Evolutionary conservation across 1,140 invertebrate species (phyloP), one percentile per base, ranked within the genome.

Genomic region (Euglossa dilemma): DNA sequence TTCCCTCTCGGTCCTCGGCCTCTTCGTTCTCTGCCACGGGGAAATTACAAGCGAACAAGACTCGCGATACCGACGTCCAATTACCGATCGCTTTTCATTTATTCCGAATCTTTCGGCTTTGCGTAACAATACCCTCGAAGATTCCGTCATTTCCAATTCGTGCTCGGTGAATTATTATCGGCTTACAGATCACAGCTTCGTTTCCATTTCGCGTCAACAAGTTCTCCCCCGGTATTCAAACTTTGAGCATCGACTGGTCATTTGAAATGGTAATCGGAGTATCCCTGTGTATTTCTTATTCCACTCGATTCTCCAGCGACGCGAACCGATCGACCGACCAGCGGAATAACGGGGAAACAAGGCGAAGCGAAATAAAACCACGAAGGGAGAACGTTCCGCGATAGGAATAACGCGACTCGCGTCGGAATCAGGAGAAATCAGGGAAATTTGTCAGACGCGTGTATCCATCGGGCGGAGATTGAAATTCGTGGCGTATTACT

Each of bases 41-140:
- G 52, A 74, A 59, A 74, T 73, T 57, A 18, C 36, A 57, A 56
- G 45, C 20, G 43, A 71, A 74, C 45, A 23, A 25, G 28, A 9
- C 12, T 54, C 16, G 23, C 18, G 59, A n/a, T 20, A n/a, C 36
- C 6, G 11, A 61, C 36, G 7, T 57, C 14, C 18, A 74, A 59
- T 74, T 74, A 59, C 36, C 6, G 23, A 59, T 73, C 36, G 43
- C 12, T 43, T 45, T 45, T 36, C 20, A 57, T 57, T 73, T 50
- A 57, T 56, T 25, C n/a, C 6, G 2, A n/a, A 43, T 12, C 70
- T 23, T 72, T 20, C 2, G 11, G 8, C n/a, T 52, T 70, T 28
- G 28, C n/a, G 8, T 20, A 52, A 20, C 14, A 70, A 28, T 28
- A 16, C 9, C 25, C 11, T 16, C 1, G 18, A 18, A 11, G 25